A percentile compares a stretch with the other conserved stretches of the same genome.
Evolutionary conservation across 2,113 vertebrate genomes (phyloP).

Genomic region (Pao palembangensis): DNA sequence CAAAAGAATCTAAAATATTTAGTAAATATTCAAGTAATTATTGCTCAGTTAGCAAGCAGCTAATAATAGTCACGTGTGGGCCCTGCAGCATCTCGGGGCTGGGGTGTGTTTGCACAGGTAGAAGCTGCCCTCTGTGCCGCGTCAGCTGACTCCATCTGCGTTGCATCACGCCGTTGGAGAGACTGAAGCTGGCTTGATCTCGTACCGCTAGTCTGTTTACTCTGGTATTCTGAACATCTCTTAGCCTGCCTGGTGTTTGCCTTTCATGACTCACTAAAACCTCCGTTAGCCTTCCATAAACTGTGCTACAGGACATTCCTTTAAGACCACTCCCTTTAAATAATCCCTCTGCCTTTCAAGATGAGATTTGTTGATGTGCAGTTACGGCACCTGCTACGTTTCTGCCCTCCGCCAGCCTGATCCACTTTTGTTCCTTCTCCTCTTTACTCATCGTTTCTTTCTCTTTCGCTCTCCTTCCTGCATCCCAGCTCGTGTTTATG

Average conservation of each 20-base stretch:
- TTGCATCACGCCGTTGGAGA: slow-evolving; percentile 20
- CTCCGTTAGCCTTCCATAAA: slow-evolving; percentile 16
- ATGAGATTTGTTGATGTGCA: neutral
- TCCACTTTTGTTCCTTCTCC: neutral
- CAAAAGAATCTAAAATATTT: too few species aligned
- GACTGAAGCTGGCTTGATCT: slow-evolving; percentile 3
- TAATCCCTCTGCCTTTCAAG: slow-evolving; percentile 22
- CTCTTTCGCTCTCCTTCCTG: neutral
- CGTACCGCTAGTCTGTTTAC: slow-evolving; percentile 37
- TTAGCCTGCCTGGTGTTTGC: slow-evolving; percentile 31
- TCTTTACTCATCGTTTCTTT: neutral
- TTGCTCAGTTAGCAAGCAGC: too few species aligned
- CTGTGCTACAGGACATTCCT: neutral
- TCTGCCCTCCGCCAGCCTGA: neutral
- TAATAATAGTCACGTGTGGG: neutral
- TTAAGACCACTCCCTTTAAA: neutral
- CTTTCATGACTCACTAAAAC: slow-evolving; percentile 35
- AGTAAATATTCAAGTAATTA: too few species aligned
- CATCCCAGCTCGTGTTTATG: neutral
- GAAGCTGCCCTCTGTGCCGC: neutral
- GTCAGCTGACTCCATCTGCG: neutral
- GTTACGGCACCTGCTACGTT: neutral
- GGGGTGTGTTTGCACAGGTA: slow-evolving; percentile 11
- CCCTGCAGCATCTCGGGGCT: neutral
- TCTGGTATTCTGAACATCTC: slow-evolving; percentile 37